These are phyloP conservation scores for Denticeps clupeoides DNA, from an alignment of 2,797 vertebrate genomes.

Conservation along the genomic window DNA sequence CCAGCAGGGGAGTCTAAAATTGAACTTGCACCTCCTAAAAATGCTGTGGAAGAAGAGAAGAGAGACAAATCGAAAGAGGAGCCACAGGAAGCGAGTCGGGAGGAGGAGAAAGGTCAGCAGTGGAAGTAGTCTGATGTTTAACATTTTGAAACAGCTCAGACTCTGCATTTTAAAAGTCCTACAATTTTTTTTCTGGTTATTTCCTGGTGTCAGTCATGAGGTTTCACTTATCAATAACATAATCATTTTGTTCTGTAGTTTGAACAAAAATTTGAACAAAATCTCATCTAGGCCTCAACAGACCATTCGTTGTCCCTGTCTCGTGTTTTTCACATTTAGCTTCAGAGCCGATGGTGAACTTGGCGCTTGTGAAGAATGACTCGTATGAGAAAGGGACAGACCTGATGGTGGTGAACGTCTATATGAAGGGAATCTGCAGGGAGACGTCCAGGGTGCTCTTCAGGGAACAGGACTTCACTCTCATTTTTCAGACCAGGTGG, in stretches of 20 bases:
- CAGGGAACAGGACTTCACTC: constrained; percentile 92
- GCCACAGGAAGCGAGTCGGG: constrained; percentile 46
- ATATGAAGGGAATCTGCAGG: constrained; percentile 82
- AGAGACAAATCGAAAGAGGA: constrained; percentile 70
- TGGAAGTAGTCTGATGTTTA: too few species aligned
- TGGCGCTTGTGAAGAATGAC: constrained; percentile 83
- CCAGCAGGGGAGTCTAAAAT: constrained; percentile 30
- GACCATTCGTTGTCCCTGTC: too few species aligned
- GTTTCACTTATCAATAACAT: too few species aligned
- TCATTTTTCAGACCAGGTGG: constrained; percentile 93
- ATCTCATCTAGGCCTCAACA: too few species aligned
- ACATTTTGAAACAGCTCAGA: too few species aligned
- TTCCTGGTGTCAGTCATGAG: too few species aligned
- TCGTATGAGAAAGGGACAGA: constrained; percentile 94
- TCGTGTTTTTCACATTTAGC: constrained; percentile 36
- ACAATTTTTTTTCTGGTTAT: too few species aligned
- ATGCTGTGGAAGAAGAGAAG: constrained; percentile 57
- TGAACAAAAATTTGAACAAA: too few species aligned
- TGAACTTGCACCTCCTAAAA: constrained; percentile 11
- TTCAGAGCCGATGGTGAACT: constrained; percentile 80
- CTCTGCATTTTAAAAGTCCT: too few species aligned
- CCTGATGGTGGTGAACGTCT: constrained; percentile 93
- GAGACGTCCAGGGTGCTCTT: constrained; percentile 81
- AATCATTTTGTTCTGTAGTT: too few species aligned
- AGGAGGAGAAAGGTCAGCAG: constrained; percentile 65